Base-by-base conservation (phyloP, 2,113 vertebrate genomes). In the Sapajus apella region DNA sequence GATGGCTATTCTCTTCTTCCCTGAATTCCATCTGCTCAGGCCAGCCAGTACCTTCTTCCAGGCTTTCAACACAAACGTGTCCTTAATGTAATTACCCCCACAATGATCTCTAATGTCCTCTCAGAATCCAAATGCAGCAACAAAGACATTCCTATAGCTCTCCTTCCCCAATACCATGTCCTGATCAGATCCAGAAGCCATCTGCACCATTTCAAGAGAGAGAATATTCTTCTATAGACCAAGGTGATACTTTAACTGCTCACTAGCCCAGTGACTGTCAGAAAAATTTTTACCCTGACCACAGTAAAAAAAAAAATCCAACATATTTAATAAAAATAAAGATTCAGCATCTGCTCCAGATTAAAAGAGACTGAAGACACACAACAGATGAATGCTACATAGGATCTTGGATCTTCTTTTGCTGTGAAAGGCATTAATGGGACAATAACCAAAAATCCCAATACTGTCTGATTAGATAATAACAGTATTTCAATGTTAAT, bases 291-390 rank as follows among this genome's bases (percentile, higher is more conserved):
- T 77, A 37, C 56, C 25, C 72, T 82, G 52, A 93, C 47, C 25
- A 83, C 20, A 50, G 27, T 87, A 12, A 91, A 76, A 55, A 64
- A 64, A 64, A 30, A 13, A 64, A 6, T 52, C 52, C 12, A 25
- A 27, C 5, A 40, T 81, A 87, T 56, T 91, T 94, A 76, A 68
- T 76, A 43, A 52, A 91, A 84, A 96, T 23, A 83, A 76, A 77
- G 25, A 92, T 64, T 82, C 32, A 55, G 83, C 17, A 88, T 66
- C 37, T 32, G 11, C 23, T 87, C 55, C 45, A 95, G 55, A 81
- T 92, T 87, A 55, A 73, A 80, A 92, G 30, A 43, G 27, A 73
- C 21, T 72, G 73, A 58, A 84, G 52, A 92, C 52, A 66, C 4
- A 5, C 6, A 2, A 43, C 79, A 80, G 52, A 90, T 16, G 64